Evolutionary conservation across 2,797 vertebrate species (phyloP).

Genomic region (Phylloscopus collybita): DNA sequence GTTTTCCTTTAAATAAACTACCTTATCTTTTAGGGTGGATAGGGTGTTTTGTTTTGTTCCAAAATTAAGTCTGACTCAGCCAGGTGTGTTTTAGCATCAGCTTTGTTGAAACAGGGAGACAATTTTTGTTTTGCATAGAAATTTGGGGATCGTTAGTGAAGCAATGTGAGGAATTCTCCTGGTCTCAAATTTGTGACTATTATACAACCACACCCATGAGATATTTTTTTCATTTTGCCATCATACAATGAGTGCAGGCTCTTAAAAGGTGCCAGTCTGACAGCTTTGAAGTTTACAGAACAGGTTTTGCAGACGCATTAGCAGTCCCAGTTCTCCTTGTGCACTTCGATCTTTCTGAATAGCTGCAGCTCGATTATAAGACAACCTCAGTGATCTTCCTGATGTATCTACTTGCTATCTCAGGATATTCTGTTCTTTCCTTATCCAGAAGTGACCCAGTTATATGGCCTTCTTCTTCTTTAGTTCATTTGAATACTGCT

Average conservation of each 20-base stretch:
- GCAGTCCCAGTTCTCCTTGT: neutral
- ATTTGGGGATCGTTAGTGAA: constrained; percentile 14
- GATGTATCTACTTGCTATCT: neutral
- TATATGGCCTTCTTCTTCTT: neutral
- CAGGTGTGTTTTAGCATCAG: constrained; percentile 47
- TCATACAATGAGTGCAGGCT: neutral
- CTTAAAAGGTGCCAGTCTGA: constrained; percentile 24
- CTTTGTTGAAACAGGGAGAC: constrained; percentile 1
- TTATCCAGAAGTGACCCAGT: neutral
- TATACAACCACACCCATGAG: neutral
- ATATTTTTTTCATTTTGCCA: constrained; percentile 44
- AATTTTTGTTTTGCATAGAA: constrained; percentile 47
- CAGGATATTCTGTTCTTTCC: neutral
- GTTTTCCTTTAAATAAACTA: constrained; percentile 27
- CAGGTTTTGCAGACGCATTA: constrained; percentile 31
- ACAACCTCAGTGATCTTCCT: neutral
- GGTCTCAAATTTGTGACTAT: constrained; percentile 27
- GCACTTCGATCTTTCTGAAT: neutral
- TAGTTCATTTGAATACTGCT: neutral
- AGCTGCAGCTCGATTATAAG: neutral
- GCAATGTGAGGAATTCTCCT: constrained; percentile 19
- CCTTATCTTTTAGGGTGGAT: constrained; percentile 30
- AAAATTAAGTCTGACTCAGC: constrained; percentile 53
- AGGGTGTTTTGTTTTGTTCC: constrained; percentile 36
- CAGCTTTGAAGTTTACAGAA: constrained; percentile 47